phyloP scores from a whole-genome alignment of 2,113 vertebrate species.

The Calypte anna region DNA sequence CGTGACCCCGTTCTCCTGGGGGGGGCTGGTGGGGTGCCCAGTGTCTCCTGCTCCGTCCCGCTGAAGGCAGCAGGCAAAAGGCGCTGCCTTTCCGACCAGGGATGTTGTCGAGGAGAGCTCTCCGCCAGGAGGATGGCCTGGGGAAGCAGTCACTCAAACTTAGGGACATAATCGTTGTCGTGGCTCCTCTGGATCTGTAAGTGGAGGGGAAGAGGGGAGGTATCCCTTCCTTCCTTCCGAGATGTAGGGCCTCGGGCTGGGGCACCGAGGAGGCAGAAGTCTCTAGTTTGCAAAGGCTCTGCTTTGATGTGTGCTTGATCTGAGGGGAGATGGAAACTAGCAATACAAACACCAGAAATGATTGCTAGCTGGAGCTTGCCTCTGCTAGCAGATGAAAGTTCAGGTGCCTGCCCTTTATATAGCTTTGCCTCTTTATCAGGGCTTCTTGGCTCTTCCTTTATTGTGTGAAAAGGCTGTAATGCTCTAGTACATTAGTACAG shows the following conservation, averaged over 20 bases:
- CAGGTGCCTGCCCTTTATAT: background rate
- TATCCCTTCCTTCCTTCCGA: background rate
- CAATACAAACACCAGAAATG: background rate
- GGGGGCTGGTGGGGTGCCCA: background rate
- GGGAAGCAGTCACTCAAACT: background rate
- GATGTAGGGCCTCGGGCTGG: background rate
- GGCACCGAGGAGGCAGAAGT: background rate
- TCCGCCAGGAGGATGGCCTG: background rate
- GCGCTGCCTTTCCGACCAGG: background rate
- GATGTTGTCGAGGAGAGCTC: background rate
- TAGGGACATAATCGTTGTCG: rapidly evolving
- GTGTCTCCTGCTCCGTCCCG: background rate
- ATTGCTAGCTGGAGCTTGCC: background rate
- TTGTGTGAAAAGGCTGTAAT: background rate
- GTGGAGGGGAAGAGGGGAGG: no score
- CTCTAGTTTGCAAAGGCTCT: background rate
- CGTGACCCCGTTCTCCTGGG: no score
- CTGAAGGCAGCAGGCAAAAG: background rate
- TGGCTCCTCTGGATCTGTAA: rapidly evolving
- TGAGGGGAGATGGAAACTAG: background rate
- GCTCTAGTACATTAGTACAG: rapidly evolving
- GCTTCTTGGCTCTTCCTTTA: background rate
- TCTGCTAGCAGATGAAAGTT: background rate
- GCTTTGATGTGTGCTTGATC: background rate
- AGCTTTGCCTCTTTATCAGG: background rate